phyloP scores from a whole-genome alignment of 2,888 invertebrate species.

The Lordiphosa andalusiaca region DNA sequence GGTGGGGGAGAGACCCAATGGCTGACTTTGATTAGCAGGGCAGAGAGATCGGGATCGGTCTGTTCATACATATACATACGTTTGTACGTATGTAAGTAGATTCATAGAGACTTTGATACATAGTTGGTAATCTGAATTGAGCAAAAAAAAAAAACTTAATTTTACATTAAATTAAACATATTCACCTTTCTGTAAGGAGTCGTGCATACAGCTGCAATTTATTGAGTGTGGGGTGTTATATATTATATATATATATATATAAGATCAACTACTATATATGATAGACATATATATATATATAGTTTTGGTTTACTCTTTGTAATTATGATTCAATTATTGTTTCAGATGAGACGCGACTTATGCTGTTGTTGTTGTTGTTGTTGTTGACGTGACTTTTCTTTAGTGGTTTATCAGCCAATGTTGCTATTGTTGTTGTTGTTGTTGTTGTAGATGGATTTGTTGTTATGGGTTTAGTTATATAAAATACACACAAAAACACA shows the following conservation, averaged over 20 bases:
- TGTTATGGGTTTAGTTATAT: conserved; percentile 21
- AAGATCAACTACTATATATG: conserved; percentile 43
- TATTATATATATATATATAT: conserved; percentile 35
- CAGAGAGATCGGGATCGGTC: conserved; percentile 8
- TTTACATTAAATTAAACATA: conserved; percentile 47
- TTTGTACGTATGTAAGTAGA: conserved; percentile 8
- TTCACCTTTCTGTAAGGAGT: conserved; percentile 73
- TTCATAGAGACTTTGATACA: conserved; percentile 4
- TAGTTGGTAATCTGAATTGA: background rate
- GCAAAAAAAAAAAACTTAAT: conserved; percentile 28
- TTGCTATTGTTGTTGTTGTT: conserved; percentile 33
- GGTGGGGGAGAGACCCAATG: conserved; percentile 13
- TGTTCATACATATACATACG: conserved; percentile 9
- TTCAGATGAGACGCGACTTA: conserved; percentile 39
- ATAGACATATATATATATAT: conserved; percentile 23
- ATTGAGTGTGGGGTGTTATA: conserved; percentile 51
- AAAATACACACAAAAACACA: conserved; percentile 22
- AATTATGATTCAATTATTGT: conserved; percentile 41
- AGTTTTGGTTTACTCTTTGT: conserved; percentile 17
- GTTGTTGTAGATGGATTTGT: conserved; percentile 3
- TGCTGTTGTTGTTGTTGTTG: conserved; percentile 37
- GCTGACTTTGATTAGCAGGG: conserved; percentile 34
- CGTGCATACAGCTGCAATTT: conserved; percentile 73
- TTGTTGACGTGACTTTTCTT: conserved; percentile 24
- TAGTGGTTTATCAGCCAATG: conserved; percentile 17